These are phyloP conservation scores for Scotopteryx bipunctaria DNA, from an alignment of 2,888 invertebrate species.

Conservation along the genomic window DNA sequence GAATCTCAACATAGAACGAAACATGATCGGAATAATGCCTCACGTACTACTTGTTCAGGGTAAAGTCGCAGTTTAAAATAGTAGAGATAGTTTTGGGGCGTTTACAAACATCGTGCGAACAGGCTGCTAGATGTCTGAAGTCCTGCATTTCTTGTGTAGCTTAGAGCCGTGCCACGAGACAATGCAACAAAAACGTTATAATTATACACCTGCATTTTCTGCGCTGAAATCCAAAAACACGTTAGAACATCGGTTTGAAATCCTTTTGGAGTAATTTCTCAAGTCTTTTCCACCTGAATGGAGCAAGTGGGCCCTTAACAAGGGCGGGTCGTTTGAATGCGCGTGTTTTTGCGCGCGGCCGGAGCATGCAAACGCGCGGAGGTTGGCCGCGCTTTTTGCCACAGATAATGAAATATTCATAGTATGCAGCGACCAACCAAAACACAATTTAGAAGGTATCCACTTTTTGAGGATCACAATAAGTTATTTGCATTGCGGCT, in stretches of 20 bases:
- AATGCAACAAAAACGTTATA: slow-evolving; percentile 8
- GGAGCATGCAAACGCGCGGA: slow-evolving; percentile 48
- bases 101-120: too few relatives aligned
- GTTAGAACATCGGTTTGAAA: slow-evolving; percentile 20
- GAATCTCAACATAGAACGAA: too few relatives aligned
- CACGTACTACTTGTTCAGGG: background rate
- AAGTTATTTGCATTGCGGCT: slow-evolving; percentile 38
- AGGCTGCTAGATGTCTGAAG: background rate
- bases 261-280: slow-evolving; percentile 21
- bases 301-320: slow-evolving; percentile 39
- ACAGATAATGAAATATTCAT: slow-evolving; percentile 70
- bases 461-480: slow-evolving; percentile 43
- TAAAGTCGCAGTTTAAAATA: background rate
- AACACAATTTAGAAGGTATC: slow-evolving; percentile 37
- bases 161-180: slow-evolving; percentile 4
- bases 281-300: slow-evolving; percentile 30
- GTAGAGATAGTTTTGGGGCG: too few relatives aligned
- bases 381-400: slow-evolving; percentile 53
- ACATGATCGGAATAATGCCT: too few relatives aligned
- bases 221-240: slow-evolving; percentile 12
- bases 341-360: slow-evolving; percentile 52
- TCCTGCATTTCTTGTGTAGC: background rate
- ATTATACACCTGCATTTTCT: slow-evolving; percentile 15
- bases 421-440: slow-evolving; percentile 43
- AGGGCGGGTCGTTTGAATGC: slow-evolving; percentile 55